Evolutionary conservation across 2,113 vertebrate species (phyloP), one percentile per base, ranked within the genome.

Genomic region (Aplodontia rufa): DNA sequence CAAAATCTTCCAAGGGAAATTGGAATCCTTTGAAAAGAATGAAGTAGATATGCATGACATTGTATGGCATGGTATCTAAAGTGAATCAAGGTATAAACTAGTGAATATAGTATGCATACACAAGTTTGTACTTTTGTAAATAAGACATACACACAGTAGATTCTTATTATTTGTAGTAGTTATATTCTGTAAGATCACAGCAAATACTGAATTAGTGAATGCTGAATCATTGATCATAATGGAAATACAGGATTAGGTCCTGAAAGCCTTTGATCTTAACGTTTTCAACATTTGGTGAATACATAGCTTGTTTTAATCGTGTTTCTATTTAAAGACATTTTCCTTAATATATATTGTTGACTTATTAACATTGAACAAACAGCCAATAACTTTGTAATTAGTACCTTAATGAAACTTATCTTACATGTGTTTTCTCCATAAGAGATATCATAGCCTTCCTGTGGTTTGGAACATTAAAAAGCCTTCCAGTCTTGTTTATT

Each of bases 11-110:
- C 71, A 76, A 64, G 45, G 42, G 35, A 87, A 87, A 78, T 75
- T 5, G n/a, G 22, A 17, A 80, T 90, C 37, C 58, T 96, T 96
- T 76, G 53, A 75, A 85, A 90, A 76, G 4, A 79, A 83, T 60
- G 16, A 92, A 17, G 19, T 76, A 66, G 28, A 45, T 55, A 47
- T 89, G 8, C 1, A 64, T 76, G n/a, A 74, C 24, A 49, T 66
- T 6, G 5, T 13, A 71, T 74, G 30, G 20, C 28, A 24, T 75
- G 13, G 12, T 87, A 97, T 84, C 75, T 86, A 62, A 81, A 93
- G 47, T 64, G 47, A 91, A 20, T 49, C 71, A 93, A 80, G 51
- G 6, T 82, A 10, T 84, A 74, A 93, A 37, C 35, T 5, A 79
- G 37, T 37, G 0, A 53, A 4, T 53, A 69, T 26, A 69, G 3